phyloP scores from a whole-genome alignment of 2,113 vertebrate genomes.

The Grammomys dolichurus region DNA sequence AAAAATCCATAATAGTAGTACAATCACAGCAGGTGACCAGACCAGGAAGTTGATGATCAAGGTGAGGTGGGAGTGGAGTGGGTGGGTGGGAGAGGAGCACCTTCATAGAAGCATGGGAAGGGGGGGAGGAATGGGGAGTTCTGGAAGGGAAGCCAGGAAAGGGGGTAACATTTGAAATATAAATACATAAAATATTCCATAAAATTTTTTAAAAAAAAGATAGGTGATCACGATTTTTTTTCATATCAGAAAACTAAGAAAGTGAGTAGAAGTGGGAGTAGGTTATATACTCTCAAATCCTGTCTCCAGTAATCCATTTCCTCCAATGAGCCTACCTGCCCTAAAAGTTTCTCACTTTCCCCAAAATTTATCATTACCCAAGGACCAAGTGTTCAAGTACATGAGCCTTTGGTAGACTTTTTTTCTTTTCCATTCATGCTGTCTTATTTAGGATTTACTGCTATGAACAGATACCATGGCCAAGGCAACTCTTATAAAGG shows the following conservation, averaged over 20 bases:
- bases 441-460: too few species aligned
- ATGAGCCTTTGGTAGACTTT: background rate
- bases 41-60: background rate
- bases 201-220: background rate
- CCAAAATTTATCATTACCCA: background rate
- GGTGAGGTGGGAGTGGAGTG: too few species aligned
- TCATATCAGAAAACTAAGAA: background rate
- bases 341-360: background rate
- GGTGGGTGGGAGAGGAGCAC: too few species aligned
- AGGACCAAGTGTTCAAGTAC: background rate
- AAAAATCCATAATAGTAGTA: background rate
- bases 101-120: too few species aligned
- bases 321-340: background rate
- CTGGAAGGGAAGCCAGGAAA: too few species aligned
- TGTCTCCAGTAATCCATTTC: background rate
- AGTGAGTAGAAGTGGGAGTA: background rate
- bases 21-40: background rate
- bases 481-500: too few species aligned
- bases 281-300: background rate
- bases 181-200: too few species aligned
- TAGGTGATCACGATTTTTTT: background rate
- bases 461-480: too few species aligned
- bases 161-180: too few species aligned
- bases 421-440: background rate
- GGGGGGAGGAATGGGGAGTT: too few species aligned